Evolutionary conservation across 1,140 invertebrate genomes (phyloP).

Genomic region (Calliopsis andreniformis): DNA sequence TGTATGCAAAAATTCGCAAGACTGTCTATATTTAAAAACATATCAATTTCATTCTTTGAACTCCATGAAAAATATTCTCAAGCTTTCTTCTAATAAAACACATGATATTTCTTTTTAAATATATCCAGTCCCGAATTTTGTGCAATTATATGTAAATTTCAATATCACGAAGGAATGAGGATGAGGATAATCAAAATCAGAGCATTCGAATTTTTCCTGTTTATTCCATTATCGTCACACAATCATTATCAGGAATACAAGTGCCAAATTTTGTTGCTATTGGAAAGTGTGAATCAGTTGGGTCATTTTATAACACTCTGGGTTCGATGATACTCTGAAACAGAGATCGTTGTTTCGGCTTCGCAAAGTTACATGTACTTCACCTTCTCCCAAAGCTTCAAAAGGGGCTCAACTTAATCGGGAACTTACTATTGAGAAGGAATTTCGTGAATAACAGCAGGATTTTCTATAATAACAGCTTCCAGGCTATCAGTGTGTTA

Average conservation of each 20-base stretch:
- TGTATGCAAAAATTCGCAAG: neutral
- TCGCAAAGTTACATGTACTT: slow-evolving; percentile 12
- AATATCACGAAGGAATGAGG: slow-evolving; percentile 2
- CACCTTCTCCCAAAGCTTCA: slow-evolving; percentile 25
- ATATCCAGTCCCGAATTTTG: neutral
- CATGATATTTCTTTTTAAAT: slow-evolving; percentile 29
- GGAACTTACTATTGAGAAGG: neutral
- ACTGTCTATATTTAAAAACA: slow-evolving; percentile 15
- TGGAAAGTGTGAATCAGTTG: neutral
- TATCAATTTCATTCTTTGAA: slow-evolving; percentile 15
- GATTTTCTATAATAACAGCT: slow-evolving; percentile 10
- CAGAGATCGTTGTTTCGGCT: slow-evolving; percentile 2
- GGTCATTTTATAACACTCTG: slow-evolving; percentile 13
- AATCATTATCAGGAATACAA: neutral
- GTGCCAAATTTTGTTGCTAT: neutral
- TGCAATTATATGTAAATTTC: neutral
- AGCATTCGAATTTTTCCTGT: neutral
- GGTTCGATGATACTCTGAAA: neutral
- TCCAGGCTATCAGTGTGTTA: slow-evolving; percentile 21
- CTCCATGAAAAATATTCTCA: no score
- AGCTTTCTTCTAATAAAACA: no score
- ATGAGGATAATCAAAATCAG: neutral
- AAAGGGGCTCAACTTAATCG: slow-evolving; percentile 20
- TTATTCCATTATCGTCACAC: neutral
- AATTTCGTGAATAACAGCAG: slow-evolving; percentile 39